Evolutionary conservation across 2,113 vertebrate species (phyloP), one percentile per base, ranked within the genome.

Genomic region (Cyphomyrus plagiostoma): DNA sequence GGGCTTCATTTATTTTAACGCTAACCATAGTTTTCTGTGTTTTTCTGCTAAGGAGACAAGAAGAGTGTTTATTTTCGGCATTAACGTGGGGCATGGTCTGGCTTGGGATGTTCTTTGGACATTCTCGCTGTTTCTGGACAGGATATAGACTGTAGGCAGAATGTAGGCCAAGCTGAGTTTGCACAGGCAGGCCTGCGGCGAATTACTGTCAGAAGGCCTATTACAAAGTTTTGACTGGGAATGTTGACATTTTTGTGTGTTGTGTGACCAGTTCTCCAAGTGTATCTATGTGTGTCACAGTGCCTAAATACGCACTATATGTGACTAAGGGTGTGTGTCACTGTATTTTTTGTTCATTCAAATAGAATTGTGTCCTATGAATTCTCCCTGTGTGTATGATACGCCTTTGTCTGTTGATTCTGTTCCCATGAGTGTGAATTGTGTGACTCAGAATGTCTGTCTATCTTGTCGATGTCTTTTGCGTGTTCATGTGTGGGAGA

Each of bases 181-280:
- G n/a, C 70, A 77, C 86, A 50, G 89, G 2, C 9, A 35, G 84
- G 45, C 49, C 17, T 45, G 56, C 11, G 45, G 77, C 91, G 89
- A 19, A 87, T 88, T 90, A 84, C 82, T 58, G 62, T 23, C 66
- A 89, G 45, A 39, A 89, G 10, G 52, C 13, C 77, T 91, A 90
- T 93, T 92, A 92, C 92, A 90, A 93, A 91, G 90, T 91, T 86
- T 83, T 13, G 39, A 13, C 6, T 4, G 4, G 45, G 77, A 19
- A 2, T 3, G 13, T 1, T 45, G 4, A 82, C 39, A 6, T 58
- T n/a, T 58, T 58, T n/a, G 21, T 7, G 2, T 23, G 21, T 8
- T 58, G 3, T 26, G 62, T 26, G 9, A 11, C n/a, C 62, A 66
- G 23, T 23, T 62, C 58, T 26, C n/a, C n/a, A 66, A 26, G 62